These are phyloP conservation scores for Siniperca obscura DNA, from an alignment of 2,797 vertebrate genomes.

Conservation along the genomic window DNA sequence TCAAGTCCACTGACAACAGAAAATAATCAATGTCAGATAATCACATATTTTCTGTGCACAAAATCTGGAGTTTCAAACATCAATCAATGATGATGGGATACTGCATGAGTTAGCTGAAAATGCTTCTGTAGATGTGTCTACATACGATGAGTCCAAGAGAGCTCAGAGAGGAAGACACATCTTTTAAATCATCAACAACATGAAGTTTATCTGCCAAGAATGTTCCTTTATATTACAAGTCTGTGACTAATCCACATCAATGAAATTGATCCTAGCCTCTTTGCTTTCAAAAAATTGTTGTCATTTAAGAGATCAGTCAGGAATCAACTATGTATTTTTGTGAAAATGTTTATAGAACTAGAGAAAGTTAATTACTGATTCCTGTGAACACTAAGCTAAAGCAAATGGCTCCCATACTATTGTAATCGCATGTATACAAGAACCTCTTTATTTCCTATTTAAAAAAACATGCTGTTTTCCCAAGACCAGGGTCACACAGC, in stretches of 20 bases:
- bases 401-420: background rate
- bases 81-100: background rate
- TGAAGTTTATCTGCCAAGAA: background rate
- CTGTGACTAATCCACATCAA: background rate
- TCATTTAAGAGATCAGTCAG: background rate
- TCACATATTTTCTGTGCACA: slow-evolving; percentile 3
- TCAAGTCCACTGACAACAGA: slow-evolving; percentile 41
- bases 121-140: background rate
- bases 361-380: background rate
- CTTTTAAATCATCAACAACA: background rate
- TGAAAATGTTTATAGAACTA: background rate
- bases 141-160: background rate
- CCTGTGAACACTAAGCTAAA: too few species aligned
- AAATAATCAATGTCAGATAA: slow-evolving; percentile 51
- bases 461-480: slow-evolving; percentile 9
- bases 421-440: background rate
- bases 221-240: background rate
- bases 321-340: background rate
- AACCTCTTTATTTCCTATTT: slow-evolving; percentile 1
- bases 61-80: slow-evolving; percentile 8
- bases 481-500: background rate
- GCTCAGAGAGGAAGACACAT: background rate
- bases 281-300: background rate
- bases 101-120: background rate
- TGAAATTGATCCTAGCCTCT: background rate